These are phyloP conservation scores for Alentia gelatinosa DNA, from an alignment of 2,888 invertebrate genomes.

Conservation along the genomic window DNA sequence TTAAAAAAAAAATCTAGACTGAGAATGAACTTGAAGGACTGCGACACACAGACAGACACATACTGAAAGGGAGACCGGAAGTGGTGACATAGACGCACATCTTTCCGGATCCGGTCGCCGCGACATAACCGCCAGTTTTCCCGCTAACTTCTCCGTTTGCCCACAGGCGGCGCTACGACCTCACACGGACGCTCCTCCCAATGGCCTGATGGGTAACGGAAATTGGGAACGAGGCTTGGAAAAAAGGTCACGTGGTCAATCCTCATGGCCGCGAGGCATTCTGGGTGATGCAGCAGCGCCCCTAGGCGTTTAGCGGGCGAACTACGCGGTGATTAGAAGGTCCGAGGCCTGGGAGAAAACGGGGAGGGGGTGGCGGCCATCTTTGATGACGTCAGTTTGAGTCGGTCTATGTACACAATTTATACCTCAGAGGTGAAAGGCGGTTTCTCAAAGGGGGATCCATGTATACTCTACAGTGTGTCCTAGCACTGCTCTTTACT, in stretches of 20 bases:
- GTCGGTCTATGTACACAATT: no score
- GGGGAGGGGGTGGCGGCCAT: not conserved
- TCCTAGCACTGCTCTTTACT: no score
- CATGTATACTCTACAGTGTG: no score
- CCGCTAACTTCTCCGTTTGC: not conserved
- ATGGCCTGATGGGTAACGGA: slow-evolving; percentile 1
- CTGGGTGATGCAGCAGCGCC: not conserved
- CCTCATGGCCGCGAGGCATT: not conserved
- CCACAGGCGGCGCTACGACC: not conserved
- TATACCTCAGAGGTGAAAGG: no score
- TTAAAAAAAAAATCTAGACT: not conserved
- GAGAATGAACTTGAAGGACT: not conserved
- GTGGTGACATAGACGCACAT: not conserved
- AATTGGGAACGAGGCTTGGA: not conserved
- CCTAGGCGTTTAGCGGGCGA: not conserved
- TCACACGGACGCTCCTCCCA: not conserved
- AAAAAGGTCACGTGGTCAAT: not conserved
- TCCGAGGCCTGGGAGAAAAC: not conserved
- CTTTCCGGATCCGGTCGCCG: not conserved
- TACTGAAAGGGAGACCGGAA: not conserved
- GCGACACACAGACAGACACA: not conserved
- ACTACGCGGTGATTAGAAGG: not conserved
- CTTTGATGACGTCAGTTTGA: not conserved
- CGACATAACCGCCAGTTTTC: not conserved
- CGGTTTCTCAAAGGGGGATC: no score